Conservation (phyloP, 2,888 invertebrate genomes). For the Corbicula japonica region DNA sequence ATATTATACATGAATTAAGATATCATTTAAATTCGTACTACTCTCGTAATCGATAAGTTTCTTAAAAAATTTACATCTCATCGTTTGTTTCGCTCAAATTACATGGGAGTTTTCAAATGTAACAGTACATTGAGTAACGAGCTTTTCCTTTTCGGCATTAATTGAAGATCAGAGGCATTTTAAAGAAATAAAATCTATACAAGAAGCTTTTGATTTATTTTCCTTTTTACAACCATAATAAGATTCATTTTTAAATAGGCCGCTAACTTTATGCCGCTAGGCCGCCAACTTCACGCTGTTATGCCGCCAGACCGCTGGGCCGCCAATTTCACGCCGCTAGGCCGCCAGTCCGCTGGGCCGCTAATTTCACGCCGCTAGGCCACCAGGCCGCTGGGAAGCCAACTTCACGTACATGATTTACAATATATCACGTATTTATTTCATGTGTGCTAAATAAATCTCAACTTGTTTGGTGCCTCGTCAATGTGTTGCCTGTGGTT, state of each 20-base stretch:
- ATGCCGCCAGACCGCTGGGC: too few species aligned
- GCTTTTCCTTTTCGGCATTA: constrained; percentile 13
- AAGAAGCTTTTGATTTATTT: constrained; percentile 11
- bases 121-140: too few species aligned
- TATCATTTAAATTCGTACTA: constrained; percentile 13
- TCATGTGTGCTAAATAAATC: constrained; percentile 15
- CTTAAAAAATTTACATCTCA: constrained; percentile 10
- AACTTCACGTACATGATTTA: constrained; percentile 15
- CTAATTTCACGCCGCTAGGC: not conserved
- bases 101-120: constrained; percentile 15
- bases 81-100: constrained; percentile 11
- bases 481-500: constrained; percentile 15
- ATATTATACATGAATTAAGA: constrained; percentile 5
- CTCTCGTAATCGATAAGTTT: constrained; percentile 11
- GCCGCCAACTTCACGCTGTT: constrained; percentile 8
- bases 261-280: not conserved
- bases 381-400: constrained; percentile 4
- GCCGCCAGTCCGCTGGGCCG: too few species aligned
- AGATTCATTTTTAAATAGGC: too few species aligned
- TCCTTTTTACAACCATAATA: constrained; percentile 6
- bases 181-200: constrained; percentile 15
- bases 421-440: constrained; percentile 11
- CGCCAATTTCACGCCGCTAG: constrained; percentile 15
- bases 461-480: constrained; percentile 15
- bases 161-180: constrained; percentile 13